A percentile compares a stretch with the other conserved stretches of the same genome.
These are phyloP conservation scores for Planococcus citri DNA, from an alignment of 1,140 invertebrate species.

Conservation along the genomic window DNA sequence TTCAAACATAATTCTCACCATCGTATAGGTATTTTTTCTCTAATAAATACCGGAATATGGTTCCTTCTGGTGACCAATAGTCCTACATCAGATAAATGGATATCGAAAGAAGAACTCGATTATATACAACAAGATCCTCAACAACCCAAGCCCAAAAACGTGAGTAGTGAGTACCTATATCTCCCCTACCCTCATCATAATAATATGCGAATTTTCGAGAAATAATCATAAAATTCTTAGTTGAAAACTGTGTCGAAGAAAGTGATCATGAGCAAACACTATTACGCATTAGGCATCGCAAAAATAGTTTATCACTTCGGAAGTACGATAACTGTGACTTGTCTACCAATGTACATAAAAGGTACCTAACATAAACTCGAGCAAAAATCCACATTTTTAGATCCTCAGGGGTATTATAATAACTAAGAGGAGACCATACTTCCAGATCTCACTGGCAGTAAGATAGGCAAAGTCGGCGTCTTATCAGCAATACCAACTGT, in stretches of 20 bases:
- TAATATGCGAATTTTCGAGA: no score
- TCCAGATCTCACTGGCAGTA: background rate
- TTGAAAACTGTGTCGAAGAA: background rate
- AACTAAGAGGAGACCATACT: no score
- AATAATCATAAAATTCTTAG: no score
- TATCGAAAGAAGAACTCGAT: background rate
- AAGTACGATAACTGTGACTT: background rate
- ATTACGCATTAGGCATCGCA: background rate
- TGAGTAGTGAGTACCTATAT: background rate
- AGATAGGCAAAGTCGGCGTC: background rate
- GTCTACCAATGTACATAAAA: background rate
- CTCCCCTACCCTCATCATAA: no score
- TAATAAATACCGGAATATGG: background rate
- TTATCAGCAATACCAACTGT: background rate
- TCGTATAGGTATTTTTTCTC: background rate
- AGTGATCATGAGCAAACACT: background rate
- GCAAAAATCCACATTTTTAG: no score
- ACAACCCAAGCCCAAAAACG: background rate
- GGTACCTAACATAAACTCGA: no score
- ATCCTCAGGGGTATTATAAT: no score
- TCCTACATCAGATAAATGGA: background rate
- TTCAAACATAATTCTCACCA: no score
- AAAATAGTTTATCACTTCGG: background rate
- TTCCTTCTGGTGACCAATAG: background rate
- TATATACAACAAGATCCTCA: background rate